A percentile compares a stretch with the other conserved stretches of the same genome.
These are phyloP conservation scores for Ibidorhyncha struthersii DNA, from an alignment of 2,113 vertebrate species.

Conservation along the genomic window DNA sequence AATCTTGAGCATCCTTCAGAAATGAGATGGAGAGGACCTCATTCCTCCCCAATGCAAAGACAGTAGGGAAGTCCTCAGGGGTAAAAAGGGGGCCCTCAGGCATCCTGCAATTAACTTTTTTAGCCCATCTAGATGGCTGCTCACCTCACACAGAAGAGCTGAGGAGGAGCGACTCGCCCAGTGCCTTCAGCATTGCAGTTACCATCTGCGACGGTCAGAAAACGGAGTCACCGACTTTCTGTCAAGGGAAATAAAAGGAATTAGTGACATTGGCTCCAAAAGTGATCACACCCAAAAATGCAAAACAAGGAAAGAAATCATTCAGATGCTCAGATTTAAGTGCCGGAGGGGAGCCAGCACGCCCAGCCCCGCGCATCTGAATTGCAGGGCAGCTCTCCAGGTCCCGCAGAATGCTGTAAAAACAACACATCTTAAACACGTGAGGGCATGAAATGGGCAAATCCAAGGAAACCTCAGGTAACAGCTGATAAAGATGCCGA, in stretches of 20 bases:
- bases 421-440: neutral
- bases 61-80: fast-evolving
- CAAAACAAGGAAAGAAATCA: neutral
- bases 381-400: neutral
- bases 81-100: too few species aligned
- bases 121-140: neutral
- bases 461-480: neutral
- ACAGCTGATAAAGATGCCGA: neutral
- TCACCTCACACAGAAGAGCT: conserved; percentile 56
- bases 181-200: conserved; percentile 44
- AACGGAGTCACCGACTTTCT: neutral
- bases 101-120: neutral
- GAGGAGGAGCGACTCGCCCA: neutral
- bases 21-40: neutral
- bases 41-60: neutral
- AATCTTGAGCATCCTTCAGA: neutral
- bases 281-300: neutral
- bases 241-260: neutral
- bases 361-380: neutral
- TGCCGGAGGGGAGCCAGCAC: neutral
- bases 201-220: neutral
- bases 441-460: neutral
- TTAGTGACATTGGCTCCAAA: neutral
- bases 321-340: neutral
- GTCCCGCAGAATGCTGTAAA: neutral